Conservation (phyloP, 2,113 vertebrate species). For the Crotalus tigris region DNA sequence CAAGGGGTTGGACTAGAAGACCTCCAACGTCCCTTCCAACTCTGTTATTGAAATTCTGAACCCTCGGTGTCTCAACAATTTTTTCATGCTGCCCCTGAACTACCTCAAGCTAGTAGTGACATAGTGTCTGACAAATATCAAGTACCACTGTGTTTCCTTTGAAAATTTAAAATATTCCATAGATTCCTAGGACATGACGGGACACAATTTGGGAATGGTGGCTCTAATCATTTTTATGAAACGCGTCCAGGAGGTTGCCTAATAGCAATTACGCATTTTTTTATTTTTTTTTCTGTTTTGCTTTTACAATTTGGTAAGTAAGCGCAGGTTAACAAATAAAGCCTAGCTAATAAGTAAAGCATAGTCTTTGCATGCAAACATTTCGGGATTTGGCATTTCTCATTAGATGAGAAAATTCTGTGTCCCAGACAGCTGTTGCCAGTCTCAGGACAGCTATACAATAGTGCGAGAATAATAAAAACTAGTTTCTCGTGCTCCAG, state of each 20-base stretch:
- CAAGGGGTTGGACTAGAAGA: too few species aligned
- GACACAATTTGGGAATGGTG: not conserved
- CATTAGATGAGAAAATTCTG: not conserved
- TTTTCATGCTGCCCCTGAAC: not conserved
- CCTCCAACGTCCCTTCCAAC: too few species aligned
- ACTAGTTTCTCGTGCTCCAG: not conserved
- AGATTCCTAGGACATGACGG: not conserved
- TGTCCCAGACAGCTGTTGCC: not conserved
- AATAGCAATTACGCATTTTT: not conserved
- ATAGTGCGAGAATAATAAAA: not conserved
- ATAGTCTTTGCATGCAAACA: not conserved
- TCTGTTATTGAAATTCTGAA: too few species aligned
- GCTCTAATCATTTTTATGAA: not conserved
- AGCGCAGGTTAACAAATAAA: not conserved
- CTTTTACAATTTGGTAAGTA: not conserved
- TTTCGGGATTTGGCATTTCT: not conserved
- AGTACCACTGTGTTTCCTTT: not conserved
- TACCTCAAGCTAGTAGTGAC: not conserved
- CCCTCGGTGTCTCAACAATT: too few species aligned
- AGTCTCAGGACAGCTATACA: not conserved
- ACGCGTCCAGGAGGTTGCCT: not conserved
- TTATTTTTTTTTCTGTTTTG: not conserved
- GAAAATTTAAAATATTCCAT: not conserved
- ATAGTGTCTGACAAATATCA: not conserved
- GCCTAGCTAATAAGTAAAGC: not conserved